These are phyloP conservation scores for Steatornis caripensis DNA, from an alignment of 2,113 vertebrate species.

Conservation along the genomic window DNA sequence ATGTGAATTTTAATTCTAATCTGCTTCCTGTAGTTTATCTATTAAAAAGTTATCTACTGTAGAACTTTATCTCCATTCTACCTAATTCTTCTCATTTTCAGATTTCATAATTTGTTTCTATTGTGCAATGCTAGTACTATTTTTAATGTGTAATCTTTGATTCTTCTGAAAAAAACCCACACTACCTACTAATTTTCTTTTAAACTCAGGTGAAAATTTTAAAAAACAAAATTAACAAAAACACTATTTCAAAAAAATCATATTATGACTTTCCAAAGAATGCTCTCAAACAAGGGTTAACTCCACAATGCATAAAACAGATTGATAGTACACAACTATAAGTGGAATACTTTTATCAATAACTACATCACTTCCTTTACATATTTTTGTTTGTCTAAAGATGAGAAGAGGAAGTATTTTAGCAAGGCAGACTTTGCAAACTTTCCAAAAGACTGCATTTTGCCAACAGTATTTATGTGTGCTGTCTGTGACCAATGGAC, in stretches of 20 bases:
- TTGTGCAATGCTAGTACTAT: background rate
- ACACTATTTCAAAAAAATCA: background rate
- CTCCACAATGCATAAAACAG: background rate
- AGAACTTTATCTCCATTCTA: background rate
- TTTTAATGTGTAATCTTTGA: background rate
- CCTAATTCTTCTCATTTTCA: background rate
- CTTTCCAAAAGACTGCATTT: background rate
- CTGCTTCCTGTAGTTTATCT: background rate
- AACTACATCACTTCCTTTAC: background rate
- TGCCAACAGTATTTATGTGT: background rate
- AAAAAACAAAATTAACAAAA: background rate
- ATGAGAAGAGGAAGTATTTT: background rate
- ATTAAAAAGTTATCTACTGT: background rate
- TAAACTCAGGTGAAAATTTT: fast-evolving
- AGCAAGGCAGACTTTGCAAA: background rate
- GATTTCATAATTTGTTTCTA: background rate
- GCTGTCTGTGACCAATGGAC: background rate
- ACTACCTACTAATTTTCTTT: background rate
- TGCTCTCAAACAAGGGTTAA: background rate
- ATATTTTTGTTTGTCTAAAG: background rate
- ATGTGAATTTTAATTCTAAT: background rate
- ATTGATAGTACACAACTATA: background rate
- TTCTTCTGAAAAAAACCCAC: background rate
- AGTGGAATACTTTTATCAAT: background rate
- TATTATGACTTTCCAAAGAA: background rate